These are phyloP conservation scores for Lepidocyrtoides sp. DNA, from an alignment of 2,888 invertebrate species.

Conservation along the genomic window DNA sequence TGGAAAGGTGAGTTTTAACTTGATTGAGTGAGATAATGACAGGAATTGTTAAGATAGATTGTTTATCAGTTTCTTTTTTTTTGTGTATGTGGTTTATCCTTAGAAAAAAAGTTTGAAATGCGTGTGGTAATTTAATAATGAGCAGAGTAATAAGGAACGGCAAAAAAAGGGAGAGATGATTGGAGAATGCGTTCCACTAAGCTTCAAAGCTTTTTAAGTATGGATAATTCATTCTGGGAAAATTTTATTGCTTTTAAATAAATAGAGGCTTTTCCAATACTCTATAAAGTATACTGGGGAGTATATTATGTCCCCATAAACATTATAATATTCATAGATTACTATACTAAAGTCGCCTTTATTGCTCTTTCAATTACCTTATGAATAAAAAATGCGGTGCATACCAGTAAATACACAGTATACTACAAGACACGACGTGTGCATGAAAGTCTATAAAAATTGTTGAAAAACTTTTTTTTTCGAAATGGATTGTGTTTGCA, in stretches of 20 bases:
- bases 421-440: not conserved
- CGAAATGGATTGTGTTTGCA: conserved; percentile 22
- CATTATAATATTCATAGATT: not conserved
- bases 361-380: not conserved
- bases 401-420: not conserved
- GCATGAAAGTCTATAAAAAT: not conserved
- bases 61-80: not conserved
- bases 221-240: not conserved
- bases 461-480: not conserved
- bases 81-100: too few species aligned
- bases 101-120: not conserved
- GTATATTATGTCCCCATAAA: not conserved
- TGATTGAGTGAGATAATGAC: not conserved
- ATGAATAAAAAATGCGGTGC: conserved; percentile 2
- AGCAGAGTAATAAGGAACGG: not conserved
- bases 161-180: not conserved
- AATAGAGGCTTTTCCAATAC: not conserved
- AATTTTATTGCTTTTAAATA: conserved; percentile 1
- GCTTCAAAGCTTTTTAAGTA: not conserved
- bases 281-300: not conserved
- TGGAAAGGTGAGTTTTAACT: not conserved
- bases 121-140: not conserved
- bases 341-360: not conserved
- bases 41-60: not conserved
- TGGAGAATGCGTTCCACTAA: not conserved